Evolutionary conservation across 2,888 invertebrate genomes (phyloP).

Genomic region (Diaprepes abbreviatus): DNA sequence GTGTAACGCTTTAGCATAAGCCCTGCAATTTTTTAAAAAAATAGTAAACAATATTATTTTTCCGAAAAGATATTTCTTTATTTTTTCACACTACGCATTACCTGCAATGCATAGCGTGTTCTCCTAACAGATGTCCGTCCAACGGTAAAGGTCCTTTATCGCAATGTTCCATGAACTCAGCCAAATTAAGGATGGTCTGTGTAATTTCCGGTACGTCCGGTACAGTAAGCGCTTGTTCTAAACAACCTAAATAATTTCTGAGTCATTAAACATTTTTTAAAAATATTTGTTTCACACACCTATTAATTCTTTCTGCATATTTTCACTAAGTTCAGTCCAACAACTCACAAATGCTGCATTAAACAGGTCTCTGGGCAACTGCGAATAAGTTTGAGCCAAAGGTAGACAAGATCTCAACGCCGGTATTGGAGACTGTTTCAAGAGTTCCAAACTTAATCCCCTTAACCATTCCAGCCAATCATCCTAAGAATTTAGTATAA

Average conservation of each 20-base stretch:
- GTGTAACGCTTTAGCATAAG: slow-evolving; percentile 86
- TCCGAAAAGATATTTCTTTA: too few relatives aligned
- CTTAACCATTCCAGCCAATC: slow-evolving; percentile 99
- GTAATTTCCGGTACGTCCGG: slow-evolving; percentile 96
- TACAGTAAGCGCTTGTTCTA: slow-evolving; percentile 91
- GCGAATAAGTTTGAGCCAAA: slow-evolving; percentile 94
- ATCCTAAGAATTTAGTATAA: slow-evolving; percentile 70
- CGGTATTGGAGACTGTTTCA: slow-evolving; percentile 96
- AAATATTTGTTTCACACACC: slow-evolving; percentile 10
- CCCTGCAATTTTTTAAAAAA: too few relatives aligned
- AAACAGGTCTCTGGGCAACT: slow-evolving; percentile 95
- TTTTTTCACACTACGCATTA: too few relatives aligned
- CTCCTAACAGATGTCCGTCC: slow-evolving; percentile 88
- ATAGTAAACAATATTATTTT: too few relatives aligned
- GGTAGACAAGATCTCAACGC: slow-evolving; percentile 92
- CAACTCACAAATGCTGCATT: slow-evolving; percentile 99
- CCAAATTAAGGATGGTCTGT: slow-evolving; percentile 95
- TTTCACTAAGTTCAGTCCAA: slow-evolving; percentile 93
- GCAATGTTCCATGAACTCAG: slow-evolving; percentile 99
- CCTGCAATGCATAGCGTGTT: slow-evolving; percentile 95
- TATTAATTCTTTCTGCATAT: slow-evolving; percentile 82
- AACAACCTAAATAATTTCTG: slow-evolving; percentile 69
- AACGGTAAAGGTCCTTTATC: slow-evolving; percentile 95
- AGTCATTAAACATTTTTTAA: background rate
- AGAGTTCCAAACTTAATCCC: slow-evolving; percentile 89